phyloP scores from a whole-genome alignment of 1,140 invertebrate genomes.

The Diorhabda elongata region DNA sequence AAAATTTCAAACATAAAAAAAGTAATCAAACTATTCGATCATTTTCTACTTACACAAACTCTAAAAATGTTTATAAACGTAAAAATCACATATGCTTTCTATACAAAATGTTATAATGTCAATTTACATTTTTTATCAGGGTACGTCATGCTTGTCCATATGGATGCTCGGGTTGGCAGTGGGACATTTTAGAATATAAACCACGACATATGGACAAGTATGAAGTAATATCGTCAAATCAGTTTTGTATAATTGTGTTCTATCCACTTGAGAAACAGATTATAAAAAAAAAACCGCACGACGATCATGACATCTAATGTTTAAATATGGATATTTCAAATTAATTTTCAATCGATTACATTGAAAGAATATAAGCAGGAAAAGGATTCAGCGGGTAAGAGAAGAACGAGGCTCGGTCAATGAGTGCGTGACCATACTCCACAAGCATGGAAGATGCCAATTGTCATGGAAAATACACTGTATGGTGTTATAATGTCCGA shows the following conservation, averaged over 20 bases:
- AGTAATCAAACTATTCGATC: conserved; percentile 3
- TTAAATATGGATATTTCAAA: too few relatives aligned
- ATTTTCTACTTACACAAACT: conserved; percentile 7
- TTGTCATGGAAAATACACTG: too few relatives aligned
- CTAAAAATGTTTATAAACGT: conserved; percentile 7
- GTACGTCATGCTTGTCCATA: conserved; percentile 26
- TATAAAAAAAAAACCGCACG: too few relatives aligned
- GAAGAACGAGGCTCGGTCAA: too few relatives aligned
- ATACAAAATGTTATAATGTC: conserved; percentile 18
- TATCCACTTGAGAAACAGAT: too few relatives aligned
- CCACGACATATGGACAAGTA: conserved; percentile 32
- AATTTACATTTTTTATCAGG: conserved; percentile 3
- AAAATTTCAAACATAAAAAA: conserved; percentile 10
- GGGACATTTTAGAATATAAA: conserved; percentile 38
- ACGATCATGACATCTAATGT: too few relatives aligned
- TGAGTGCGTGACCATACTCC: too few relatives aligned
- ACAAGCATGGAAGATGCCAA: too few relatives aligned
- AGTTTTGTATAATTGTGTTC: neutral
- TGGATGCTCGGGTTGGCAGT: conserved; percentile 35
- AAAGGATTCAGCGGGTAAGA: too few relatives aligned
- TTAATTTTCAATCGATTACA: too few relatives aligned
- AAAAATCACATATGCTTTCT: conserved; percentile 8
- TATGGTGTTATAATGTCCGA: too few relatives aligned
- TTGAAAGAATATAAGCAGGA: too few relatives aligned
- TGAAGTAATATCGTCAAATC: conserved; percentile 9